Percentiles rank a stretch among this genome's conserved stretches.
Conservation (phyloP, 1,140 invertebrate genomes). For the Calliopsis andreniformis region DNA sequence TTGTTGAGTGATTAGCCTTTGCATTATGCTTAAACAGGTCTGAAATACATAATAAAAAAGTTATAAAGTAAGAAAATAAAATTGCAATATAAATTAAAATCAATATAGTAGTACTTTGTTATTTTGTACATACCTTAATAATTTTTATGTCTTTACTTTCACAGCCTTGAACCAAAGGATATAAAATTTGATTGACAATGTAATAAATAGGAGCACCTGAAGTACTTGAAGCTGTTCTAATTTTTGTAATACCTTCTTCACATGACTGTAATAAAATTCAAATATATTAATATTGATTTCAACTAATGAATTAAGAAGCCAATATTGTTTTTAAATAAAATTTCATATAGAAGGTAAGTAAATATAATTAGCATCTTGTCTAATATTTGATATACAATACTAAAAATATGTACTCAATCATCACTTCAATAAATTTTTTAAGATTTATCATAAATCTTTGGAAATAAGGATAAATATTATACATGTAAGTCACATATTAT, state of each 20-base stretch:
- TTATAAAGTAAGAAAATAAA: constrained; percentile 37
- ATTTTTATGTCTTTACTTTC: constrained; percentile 98
- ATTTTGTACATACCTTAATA: constrained; percentile 86
- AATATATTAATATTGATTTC: background rate
- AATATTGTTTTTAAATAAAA: background rate
- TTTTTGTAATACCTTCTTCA: constrained; percentile 95
- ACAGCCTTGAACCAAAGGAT: constrained; percentile 98
- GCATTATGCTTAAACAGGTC: constrained; percentile 95
- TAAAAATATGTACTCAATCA: too few relatives aligned
- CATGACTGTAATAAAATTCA: constrained; percentile 87
- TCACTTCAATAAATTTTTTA: too few relatives aligned
- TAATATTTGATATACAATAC: too few relatives aligned
- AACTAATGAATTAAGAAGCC: background rate
- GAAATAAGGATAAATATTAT: too few relatives aligned
- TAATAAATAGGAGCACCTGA: constrained; percentile 91
- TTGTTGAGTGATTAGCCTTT: constrained; percentile 91
- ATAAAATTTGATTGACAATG: constrained; percentile 96
- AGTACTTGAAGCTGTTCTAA: constrained; percentile 90
- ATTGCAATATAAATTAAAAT: constrained; percentile 2
- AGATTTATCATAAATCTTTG: too few relatives aligned
- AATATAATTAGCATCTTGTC: too few relatives aligned
- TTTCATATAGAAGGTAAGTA: too few relatives aligned
- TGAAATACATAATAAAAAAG: constrained; percentile 78
- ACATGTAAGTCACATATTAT: too few relatives aligned
- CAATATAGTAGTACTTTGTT: constrained; percentile 28